phyloP scores from a whole-genome alignment of 1,140 invertebrate genomes.

The Drosophila suzukii region DNA sequence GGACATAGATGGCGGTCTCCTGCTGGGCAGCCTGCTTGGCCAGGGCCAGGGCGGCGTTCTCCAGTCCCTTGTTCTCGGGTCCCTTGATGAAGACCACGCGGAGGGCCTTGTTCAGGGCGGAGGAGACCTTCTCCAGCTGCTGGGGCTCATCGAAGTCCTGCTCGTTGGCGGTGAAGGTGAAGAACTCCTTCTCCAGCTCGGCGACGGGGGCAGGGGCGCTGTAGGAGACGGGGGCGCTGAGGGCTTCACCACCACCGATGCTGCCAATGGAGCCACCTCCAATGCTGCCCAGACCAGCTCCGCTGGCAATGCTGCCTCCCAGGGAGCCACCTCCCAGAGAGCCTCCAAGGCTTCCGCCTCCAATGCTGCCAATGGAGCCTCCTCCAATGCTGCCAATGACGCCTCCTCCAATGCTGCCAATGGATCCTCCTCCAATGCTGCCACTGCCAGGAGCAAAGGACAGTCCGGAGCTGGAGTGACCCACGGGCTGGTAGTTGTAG shows the following conservation, averaged over 20 bases:
- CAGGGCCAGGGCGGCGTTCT: slow-evolving; percentile 59
- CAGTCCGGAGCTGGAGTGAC: slow-evolving; percentile 64
- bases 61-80: slow-evolving; percentile 63
- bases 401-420: slow-evolving; percentile 11
- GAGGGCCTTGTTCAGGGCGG: slow-evolving; percentile 57
- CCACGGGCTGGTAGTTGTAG: slow-evolving; percentile 80
- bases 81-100: slow-evolving; percentile 77
- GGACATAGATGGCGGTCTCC: slow-evolving; percentile 73
- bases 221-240: slow-evolving; percentile 60
- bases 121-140: slow-evolving; percentile 33
- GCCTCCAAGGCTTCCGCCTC: slow-evolving; percentile 16
- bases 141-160: slow-evolving; percentile 54
- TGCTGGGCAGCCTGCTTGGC: slow-evolving; percentile 69
- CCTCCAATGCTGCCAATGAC: slow-evolving; percentile 12
- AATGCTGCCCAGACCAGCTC: slow-evolving; percentile 30
- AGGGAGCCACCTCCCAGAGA: slow-evolving; percentile 8
- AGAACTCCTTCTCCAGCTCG: slow-evolving; percentile 66
- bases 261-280: slow-evolving; percentile 31
- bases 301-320: slow-evolving; percentile 18
- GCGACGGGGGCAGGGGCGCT: slow-evolving; percentile 62
- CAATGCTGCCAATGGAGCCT: slow-evolving; percentile 24
- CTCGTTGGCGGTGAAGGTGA: slow-evolving; percentile 54
- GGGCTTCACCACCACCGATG: slow-evolving; percentile 30
- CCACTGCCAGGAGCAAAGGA: slow-evolving; percentile 63
- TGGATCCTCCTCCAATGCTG: slow-evolving; percentile 12